Percentiles rank a stretch among this genome's conserved stretches.
phyloP scores from a whole-genome alignment of 2,797 vertebrate genomes.

The Acanthurus tractus region DNA sequence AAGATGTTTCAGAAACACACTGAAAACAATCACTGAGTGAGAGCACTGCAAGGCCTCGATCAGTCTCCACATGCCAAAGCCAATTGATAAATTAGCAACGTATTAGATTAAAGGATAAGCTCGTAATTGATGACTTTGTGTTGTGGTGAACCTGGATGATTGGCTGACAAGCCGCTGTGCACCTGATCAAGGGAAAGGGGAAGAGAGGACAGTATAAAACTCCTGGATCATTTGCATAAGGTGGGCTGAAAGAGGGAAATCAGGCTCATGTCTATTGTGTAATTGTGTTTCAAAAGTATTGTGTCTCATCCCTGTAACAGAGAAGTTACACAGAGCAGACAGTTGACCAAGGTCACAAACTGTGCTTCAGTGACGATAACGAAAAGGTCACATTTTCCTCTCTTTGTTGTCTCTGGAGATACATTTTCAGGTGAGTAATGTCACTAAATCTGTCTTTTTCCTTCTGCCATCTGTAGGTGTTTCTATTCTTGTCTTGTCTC shows the following conservation, averaged over 20 bases:
- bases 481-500: not conserved
- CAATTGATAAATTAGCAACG: slow-evolving; percentile 14
- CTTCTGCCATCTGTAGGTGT: not conserved
- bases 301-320: not conserved
- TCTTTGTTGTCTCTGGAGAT: not conserved
- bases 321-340: too few species aligned
- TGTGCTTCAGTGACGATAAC: too few species aligned
- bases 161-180: not conserved
- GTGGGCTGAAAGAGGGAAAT: not conserved
- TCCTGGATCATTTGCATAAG: not conserved
- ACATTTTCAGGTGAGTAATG: not conserved
- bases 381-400: not conserved
- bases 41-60: not conserved
- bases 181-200: slow-evolving; percentile 4
- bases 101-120: slow-evolving; percentile 57
- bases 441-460: not conserved
- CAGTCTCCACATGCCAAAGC: slow-evolving; percentile 29
- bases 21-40: not conserved
- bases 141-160: slow-evolving; percentile 21
- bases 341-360: not conserved
- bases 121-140: slow-evolving; percentile 41
- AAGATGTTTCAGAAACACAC: not conserved
- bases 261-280: accelerated
- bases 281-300: not conserved
- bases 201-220: not conserved